Evolutionary conservation across 2,113 vertebrate species (phyloP).

Genomic region (Corythornis cristatus): DNA sequence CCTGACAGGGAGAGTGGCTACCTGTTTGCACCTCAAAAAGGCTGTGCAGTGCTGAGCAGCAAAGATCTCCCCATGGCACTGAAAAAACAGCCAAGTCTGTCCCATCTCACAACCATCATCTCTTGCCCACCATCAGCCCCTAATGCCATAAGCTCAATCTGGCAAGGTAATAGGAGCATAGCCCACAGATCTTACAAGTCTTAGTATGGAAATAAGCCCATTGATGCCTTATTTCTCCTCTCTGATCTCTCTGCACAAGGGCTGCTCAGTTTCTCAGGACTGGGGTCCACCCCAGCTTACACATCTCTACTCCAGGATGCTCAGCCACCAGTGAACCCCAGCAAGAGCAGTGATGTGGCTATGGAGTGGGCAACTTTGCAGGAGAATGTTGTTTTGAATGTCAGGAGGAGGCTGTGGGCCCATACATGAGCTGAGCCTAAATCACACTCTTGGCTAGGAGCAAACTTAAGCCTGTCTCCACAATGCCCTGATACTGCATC

Average conservation of each 20-base stretch:
- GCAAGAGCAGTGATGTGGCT: rapidly evolving
- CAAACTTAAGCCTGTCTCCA: not conserved
- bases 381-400: not conserved
- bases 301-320: not conserved
- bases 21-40: not conserved
- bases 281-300: rapidly evolving
- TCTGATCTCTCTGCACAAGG: not conserved
- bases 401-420: not conserved
- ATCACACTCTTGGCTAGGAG: no score
- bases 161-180: not conserved
- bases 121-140: not conserved
- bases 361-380: not conserved
- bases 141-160: rapidly evolving
- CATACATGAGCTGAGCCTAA: not conserved
- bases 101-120: not conserved
- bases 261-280: not conserved
- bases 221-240: not conserved
- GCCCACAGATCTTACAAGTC: not conserved
- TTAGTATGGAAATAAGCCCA: not conserved
- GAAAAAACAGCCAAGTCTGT: not conserved
- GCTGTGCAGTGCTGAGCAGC: not conserved
- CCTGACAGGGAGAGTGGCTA: rapidly evolving
- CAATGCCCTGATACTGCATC: not conserved
- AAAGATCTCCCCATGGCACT: not conserved
- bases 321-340: rapidly evolving